A percentile compares a stretch with the other conserved stretches of the same genome.
These are phyloP conservation scores for Sarcophaga rosellei DNA, from an alignment of 2,888 invertebrate species.

Conservation along the genomic window DNA sequence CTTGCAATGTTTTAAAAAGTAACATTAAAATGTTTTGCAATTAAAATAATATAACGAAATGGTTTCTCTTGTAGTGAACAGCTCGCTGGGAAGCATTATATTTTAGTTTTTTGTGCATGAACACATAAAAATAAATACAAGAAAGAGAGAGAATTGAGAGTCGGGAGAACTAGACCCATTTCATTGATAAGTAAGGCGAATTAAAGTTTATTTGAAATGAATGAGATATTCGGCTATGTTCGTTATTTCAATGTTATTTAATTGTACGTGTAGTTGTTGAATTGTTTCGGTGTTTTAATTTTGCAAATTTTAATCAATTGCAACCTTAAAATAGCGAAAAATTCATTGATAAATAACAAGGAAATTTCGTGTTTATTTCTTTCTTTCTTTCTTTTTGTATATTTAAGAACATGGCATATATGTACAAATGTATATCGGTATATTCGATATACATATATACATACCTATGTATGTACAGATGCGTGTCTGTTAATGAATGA, in stretches of 20 bases:
- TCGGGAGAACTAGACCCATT: slow-evolving; percentile 13
- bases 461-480: background rate
- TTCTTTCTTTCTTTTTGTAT: slow-evolving; percentile 1
- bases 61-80: background rate
- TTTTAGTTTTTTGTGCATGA: background rate
- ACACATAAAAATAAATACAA: background rate
- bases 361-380: slow-evolving; percentile 60
- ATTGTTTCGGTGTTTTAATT: slow-evolving; percentile 35
- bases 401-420: background rate
- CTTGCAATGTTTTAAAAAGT: no score
- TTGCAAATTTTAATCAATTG: slow-evolving; percentile 59
- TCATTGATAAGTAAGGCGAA: slow-evolving; percentile 62
- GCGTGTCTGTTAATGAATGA: no score
- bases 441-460: background rate
- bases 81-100: background rate
- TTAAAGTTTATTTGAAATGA: slow-evolving; percentile 50
- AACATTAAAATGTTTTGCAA: no score
- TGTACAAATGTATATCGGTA: background rate
- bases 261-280: background rate
- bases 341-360: slow-evolving; percentile 68
- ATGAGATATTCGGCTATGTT: slow-evolving; percentile 55
- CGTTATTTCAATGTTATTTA: slow-evolving; percentile 58
- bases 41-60: no score
- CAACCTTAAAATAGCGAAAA: slow-evolving; percentile 59
- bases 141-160: slow-evolving; percentile 2